Conservation (phyloP, 2,888 invertebrate genomes). For the Hypsopygia costalis region DNA sequence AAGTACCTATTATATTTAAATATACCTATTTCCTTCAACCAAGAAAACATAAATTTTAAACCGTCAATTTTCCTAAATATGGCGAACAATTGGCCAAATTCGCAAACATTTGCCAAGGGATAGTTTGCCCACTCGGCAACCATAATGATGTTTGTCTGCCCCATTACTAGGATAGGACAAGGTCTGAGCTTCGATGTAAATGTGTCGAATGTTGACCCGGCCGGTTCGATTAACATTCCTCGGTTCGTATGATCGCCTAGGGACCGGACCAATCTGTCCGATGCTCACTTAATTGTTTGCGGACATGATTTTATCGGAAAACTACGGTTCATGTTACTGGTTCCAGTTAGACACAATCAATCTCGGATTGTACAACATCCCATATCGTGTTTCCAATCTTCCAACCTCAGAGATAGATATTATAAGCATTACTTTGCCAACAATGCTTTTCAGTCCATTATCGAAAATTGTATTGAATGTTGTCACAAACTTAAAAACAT, state of each 20-base stretch:
- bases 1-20: too few relatives aligned
- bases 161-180: slow-evolving; percentile 24
- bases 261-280: slow-evolving; percentile 56
- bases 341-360: not conserved
- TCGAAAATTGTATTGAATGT: too few relatives aligned
- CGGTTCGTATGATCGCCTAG: slow-evolving; percentile 51
- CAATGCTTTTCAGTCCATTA: too few relatives aligned
- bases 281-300: slow-evolving; percentile 65
- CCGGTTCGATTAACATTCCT: slow-evolving; percentile 66
- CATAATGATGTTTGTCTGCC: slow-evolving; percentile 16
- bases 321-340: not conserved
- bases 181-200: slow-evolving; percentile 10
- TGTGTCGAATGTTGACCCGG: slow-evolving; percentile 29
- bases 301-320: slow-evolving; percentile 60
- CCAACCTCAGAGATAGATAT: too few relatives aligned
- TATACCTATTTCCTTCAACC: too few relatives aligned
- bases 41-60: not conserved
- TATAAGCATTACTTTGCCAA: too few relatives aligned
- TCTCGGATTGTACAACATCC: not conserved
- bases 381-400: too few relatives aligned
- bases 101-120: slow-evolving; percentile 3
- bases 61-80: slow-evolving; percentile 1
- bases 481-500: too few relatives aligned
- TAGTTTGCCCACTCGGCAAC: slow-evolving; percentile 4
- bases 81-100: slow-evolving; percentile 5